phyloP scores from a whole-genome alignment of 2,888 invertebrate species.

The Melanostoma scalare region DNA sequence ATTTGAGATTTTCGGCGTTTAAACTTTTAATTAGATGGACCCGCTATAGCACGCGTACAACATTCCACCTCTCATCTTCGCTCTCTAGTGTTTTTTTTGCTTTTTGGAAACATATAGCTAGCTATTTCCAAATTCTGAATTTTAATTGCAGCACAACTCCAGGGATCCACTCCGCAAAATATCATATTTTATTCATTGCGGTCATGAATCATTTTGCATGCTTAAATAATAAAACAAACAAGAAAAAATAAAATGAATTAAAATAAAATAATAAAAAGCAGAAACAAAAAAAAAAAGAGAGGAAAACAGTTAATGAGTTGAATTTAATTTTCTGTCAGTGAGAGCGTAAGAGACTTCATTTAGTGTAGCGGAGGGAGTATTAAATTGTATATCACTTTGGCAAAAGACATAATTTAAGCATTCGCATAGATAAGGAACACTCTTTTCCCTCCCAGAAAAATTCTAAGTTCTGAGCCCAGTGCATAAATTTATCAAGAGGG shows the following conservation, averaged over 20 bases:
- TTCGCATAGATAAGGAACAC: background rate
- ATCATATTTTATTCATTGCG: constrained; percentile 56
- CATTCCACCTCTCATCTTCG: background rate
- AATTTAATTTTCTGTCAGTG: constrained; percentile 60
- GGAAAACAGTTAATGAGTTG: constrained; percentile 58
- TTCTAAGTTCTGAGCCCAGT: constrained; percentile 7
- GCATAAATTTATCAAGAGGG: constrained; percentile 15
- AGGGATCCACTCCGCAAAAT: constrained; percentile 23
- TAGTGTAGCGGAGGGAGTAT: constrained; percentile 23
- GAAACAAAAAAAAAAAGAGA: constrained; percentile 21
- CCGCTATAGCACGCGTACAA: background rate
- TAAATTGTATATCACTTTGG: constrained; percentile 15
- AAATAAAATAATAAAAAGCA: constrained; percentile 2
- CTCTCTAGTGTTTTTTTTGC: background rate
- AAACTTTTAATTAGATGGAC: constrained; percentile 63
- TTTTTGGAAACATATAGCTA: constrained; percentile 3
- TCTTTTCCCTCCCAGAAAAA: background rate
- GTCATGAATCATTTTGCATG: constrained; percentile 63
- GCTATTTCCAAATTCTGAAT: constrained; percentile 25
- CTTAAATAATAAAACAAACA: constrained; percentile 32
- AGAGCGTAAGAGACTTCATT: constrained; percentile 49
- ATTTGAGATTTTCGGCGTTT: constrained; percentile 48
- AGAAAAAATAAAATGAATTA: constrained; percentile 30
- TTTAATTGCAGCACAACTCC: constrained; percentile 42
- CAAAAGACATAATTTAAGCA: constrained; percentile 20